A percentile compares a stretch with the other conserved stretches of the same genome.
These are phyloP conservation scores for Paramormyrops hopkinsi DNA, from an alignment of 2,797 vertebrate genomes.

Conservation along the genomic window DNA sequence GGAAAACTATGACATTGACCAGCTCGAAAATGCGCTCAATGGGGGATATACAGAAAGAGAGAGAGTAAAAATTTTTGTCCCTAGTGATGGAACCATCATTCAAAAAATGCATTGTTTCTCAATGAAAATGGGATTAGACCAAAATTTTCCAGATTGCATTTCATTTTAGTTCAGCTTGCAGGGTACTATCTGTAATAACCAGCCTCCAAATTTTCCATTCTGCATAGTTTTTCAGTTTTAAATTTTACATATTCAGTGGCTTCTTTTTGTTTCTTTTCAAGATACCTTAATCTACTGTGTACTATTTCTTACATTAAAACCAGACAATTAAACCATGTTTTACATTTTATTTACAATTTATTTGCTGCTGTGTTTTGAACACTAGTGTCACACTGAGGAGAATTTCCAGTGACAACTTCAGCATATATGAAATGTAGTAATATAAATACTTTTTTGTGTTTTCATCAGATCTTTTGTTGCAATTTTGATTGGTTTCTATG, in stretches of 20 bases:
- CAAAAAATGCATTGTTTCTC: conserved; percentile 25
- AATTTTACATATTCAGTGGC: not conserved
- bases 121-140: not conserved
- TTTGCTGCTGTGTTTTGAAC: not conserved
- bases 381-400: not conserved
- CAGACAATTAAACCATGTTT: conserved; percentile 19
- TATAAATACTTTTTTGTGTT: not conserved
- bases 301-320: conserved; percentile 33
- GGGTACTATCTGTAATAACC: not conserved
- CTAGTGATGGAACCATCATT: conserved; percentile 30
- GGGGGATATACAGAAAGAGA: not conserved
- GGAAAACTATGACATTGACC: conserved; percentile 52
- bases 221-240: not conserved
- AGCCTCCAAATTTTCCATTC: not conserved
- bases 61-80: conserved; percentile 20
- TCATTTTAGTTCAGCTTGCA: not conserved
- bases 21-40: conserved; percentile 48
- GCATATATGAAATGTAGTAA: not conserved
- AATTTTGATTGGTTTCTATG: not conserved
- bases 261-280: not conserved
- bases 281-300: not conserved
- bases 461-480: not conserved
- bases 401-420: not conserved
- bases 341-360: not conserved
- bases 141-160: not conserved